Percentiles rank a stretch among this genome's conserved stretches.
phyloP scores from a whole-genome alignment of 1,140 invertebrate genomes.

The Drosophila setifemur region DNA sequence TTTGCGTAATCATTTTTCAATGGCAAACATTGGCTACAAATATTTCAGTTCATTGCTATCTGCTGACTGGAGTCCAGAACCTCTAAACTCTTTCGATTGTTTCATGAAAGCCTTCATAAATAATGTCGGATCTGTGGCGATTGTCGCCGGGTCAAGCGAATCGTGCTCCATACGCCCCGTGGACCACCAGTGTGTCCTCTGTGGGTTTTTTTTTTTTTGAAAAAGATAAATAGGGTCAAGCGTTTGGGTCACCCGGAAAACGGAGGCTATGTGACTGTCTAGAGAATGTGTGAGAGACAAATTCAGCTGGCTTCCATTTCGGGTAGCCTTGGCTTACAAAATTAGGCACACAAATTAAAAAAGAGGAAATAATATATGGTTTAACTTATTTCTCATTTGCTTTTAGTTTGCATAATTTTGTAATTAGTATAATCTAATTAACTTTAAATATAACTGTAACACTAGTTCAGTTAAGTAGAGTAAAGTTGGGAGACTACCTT shows the following conservation, averaged over 20 bases:
- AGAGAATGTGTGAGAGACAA: conserved; percentile 36
- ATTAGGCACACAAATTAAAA: background rate
- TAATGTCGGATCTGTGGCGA: conserved; percentile 18
- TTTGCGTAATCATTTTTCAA: conserved; percentile 74
- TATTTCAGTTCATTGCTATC: conserved; percentile 49
- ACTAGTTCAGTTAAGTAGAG: too few species aligned
- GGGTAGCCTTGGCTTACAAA: conserved; percentile 10
- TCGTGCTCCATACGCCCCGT: conserved; percentile 37
- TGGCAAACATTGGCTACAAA: conserved; percentile 46
- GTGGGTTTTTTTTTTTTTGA: background rate
- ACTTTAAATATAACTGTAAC: too few species aligned
- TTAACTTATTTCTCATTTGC: too few species aligned
- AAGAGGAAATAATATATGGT: too few species aligned
- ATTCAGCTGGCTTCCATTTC: conserved; percentile 24
- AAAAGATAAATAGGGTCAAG: conserved; percentile 16
- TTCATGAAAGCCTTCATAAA: conserved; percentile 43
- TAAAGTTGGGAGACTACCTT: too few species aligned
- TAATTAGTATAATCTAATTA: too few species aligned
- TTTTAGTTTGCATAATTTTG: too few species aligned
- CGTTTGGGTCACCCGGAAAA: conserved; percentile 22
- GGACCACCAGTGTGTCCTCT: too few species aligned
- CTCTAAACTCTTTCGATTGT: conserved; percentile 18
- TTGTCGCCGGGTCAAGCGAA: conserved; percentile 9
- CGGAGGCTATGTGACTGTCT: conserved; percentile 28
- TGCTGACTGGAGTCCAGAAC: conserved; percentile 16